phyloP scores from a whole-genome alignment of 1,140 invertebrate species.

The Copidosoma floridanum region DNA sequence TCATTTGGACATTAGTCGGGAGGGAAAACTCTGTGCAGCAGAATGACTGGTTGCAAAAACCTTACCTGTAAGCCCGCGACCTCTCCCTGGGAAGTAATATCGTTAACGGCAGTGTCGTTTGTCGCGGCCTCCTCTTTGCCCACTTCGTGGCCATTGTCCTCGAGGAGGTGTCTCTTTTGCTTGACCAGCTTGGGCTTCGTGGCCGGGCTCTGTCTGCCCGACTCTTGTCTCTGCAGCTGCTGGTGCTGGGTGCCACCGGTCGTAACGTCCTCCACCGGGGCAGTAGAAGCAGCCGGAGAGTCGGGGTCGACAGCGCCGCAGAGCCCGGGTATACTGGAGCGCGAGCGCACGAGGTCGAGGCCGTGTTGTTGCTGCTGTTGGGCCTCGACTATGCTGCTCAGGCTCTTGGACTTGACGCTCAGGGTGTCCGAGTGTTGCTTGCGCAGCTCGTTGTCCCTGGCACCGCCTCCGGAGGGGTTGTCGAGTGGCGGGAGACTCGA shows the following conservation, averaged over 20 bases:
- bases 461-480: background rate
- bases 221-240: background rate
- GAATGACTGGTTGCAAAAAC: too few species aligned
- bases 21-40: too few species aligned
- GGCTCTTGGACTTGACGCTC: slow-evolving; percentile 74
- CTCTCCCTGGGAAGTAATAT: too few species aligned
- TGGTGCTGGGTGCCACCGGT: background rate
- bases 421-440: slow-evolving; percentile 53
- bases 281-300: background rate
- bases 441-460: slow-evolving; percentile 35
- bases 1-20: too few species aligned
- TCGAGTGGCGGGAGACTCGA: slow-evolving; percentile 31
- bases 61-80: too few species aligned
- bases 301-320: too few species aligned
- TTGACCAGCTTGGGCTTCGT: slow-evolving; percentile 47
- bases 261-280: background rate
- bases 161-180: slow-evolving; percentile 45
- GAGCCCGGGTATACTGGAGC: slow-evolving; percentile 72
- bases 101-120: slow-evolving; percentile 52
- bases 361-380: too few species aligned
- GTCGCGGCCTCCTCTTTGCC: too few species aligned
- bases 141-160: slow-evolving; percentile 42
- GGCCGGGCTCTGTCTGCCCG: slow-evolving; percentile 15
- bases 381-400: slow-evolving; percentile 75
- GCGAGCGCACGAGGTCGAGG: slow-evolving; percentile 68